Conservation (phyloP, 1,140 invertebrate genomes). For the Caenorhabditis remanei region DNA sequence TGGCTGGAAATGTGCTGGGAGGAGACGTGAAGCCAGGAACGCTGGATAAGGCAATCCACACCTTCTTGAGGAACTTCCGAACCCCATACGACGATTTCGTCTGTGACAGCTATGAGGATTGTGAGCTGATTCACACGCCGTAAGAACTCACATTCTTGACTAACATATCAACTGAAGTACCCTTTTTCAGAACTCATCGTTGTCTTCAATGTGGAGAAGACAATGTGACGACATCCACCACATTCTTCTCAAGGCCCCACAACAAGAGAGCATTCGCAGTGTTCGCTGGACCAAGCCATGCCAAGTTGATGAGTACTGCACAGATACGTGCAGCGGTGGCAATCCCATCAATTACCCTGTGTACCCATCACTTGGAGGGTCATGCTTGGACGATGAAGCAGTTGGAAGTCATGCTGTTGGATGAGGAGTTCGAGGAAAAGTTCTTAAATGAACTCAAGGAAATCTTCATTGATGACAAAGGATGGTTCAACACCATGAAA, state of each 20-base stretch:
- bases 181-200: not conserved
- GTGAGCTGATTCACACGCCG: too few relatives aligned
- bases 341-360: not conserved
- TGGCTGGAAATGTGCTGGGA: too few relatives aligned
- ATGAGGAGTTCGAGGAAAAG: not conserved
- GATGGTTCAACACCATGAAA: too few relatives aligned
- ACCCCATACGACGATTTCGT: too few relatives aligned
- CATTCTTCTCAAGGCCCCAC: not conserved
- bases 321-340: not conserved
- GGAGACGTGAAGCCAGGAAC: too few relatives aligned
- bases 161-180: too few relatives aligned
- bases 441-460: too few relatives aligned
- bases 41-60: too few relatives aligned
- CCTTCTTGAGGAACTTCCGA: too few relatives aligned
- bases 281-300: not conserved
- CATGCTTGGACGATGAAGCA: not conserved
- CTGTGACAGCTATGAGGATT: too few relatives aligned
- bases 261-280: not conserved
- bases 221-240: not conserved
- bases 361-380: not conserved
- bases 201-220: not conserved
- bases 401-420: not conserved
- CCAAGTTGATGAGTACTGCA: not conserved
- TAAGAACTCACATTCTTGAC: too few relatives aligned
- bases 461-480: too few relatives aligned